Percentiles rank a stretch among this genome's conserved stretches.
Evolutionary conservation across 2,888 invertebrate genomes (phyloP).

Genomic region (Apotomis turbidana): DNA sequence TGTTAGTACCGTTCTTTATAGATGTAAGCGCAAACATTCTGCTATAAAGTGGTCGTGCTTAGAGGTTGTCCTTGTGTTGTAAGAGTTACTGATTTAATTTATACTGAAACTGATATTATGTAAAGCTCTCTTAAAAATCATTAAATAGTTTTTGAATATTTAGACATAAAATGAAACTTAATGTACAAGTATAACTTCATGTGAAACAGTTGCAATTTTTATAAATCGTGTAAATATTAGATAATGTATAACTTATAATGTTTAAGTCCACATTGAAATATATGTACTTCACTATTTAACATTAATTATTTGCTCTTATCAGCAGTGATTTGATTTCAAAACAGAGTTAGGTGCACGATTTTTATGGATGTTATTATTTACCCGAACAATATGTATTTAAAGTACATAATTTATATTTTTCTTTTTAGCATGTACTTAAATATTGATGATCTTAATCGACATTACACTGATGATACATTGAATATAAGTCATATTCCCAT

Average conservation of each 20-base stretch:
- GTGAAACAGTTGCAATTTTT: constrained; percentile 34
- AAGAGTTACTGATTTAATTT: constrained; percentile 28
- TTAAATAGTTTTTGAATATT: constrained; percentile 21
- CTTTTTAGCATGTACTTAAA: constrained; percentile 37
- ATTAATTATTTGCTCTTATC: constrained; percentile 4
- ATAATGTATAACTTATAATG: not conserved
- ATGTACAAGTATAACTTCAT: constrained; percentile 39
- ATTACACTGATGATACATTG: constrained; percentile 42
- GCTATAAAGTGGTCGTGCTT: constrained; percentile 35
- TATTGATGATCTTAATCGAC: constrained; percentile 32
- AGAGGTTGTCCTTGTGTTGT: constrained; percentile 36
- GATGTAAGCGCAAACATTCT: constrained; percentile 19
- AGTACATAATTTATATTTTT: constrained; percentile 31
- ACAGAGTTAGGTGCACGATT: not conserved
- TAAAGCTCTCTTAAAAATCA: constrained; percentile 36
- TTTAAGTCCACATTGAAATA: constrained; percentile 12
- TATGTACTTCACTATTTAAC: constrained; percentile 12
- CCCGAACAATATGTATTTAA: constrained; percentile 23
- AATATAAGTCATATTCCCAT: constrained; percentile 44
- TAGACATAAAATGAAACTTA: constrained; percentile 33
- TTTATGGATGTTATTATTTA: constrained; percentile 28
- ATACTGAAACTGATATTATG: constrained; percentile 31
- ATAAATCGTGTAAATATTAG: constrained; percentile 39
- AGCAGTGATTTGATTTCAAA: constrained; percentile 1
- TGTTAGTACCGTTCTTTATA: constrained; percentile 34